These are phyloP conservation scores for Pachycephus smyrnensis DNA, from an alignment of 2,888 invertebrate species.

Conservation along the genomic window DNA sequence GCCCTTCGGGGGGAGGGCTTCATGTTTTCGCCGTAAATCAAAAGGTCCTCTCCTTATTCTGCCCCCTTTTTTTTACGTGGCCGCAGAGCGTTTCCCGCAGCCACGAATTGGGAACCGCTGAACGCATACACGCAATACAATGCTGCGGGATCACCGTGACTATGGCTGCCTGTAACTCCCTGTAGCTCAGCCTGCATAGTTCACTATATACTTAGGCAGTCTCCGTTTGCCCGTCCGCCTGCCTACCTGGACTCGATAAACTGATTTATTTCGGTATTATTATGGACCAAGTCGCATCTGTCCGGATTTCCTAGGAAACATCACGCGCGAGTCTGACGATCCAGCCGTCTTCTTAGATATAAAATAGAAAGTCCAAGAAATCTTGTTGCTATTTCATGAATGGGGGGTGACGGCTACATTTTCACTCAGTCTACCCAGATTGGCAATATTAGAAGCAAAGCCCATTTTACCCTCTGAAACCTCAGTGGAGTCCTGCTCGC, in stretches of 20 bases:
- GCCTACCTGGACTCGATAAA: conserved; percentile 52
- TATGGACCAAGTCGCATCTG: conserved; percentile 55
- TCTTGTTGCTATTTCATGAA: neutral
- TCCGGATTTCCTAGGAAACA: conserved; percentile 45
- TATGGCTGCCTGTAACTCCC: conserved; percentile 49
- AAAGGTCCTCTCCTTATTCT: conserved; percentile 19
- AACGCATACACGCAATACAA: conserved; percentile 47
- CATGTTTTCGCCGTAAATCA: conserved; percentile 38
- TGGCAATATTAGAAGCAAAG: neutral
- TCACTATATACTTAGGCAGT: conserved; percentile 8
- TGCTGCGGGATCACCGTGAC: conserved; percentile 44
- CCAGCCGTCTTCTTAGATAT: neutral
- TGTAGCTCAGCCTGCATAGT: conserved; percentile 29
- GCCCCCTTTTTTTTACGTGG: conserved; percentile 13
- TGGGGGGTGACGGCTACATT: too few species aligned
- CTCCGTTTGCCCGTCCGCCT: conserved; percentile 16
- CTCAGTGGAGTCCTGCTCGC: neutral
- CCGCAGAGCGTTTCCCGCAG: neutral
- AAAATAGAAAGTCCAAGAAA: neutral
- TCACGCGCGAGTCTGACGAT: neutral
- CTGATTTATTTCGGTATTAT: conserved; percentile 66
- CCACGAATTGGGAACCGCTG: conserved; percentile 56
- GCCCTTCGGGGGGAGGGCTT: conserved; percentile 19
- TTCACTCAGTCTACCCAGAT: neutral
- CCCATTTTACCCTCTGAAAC: neutral